Conservation (phyloP, 1,140 invertebrate genomes). For the Charaxes varanes region DNA sequence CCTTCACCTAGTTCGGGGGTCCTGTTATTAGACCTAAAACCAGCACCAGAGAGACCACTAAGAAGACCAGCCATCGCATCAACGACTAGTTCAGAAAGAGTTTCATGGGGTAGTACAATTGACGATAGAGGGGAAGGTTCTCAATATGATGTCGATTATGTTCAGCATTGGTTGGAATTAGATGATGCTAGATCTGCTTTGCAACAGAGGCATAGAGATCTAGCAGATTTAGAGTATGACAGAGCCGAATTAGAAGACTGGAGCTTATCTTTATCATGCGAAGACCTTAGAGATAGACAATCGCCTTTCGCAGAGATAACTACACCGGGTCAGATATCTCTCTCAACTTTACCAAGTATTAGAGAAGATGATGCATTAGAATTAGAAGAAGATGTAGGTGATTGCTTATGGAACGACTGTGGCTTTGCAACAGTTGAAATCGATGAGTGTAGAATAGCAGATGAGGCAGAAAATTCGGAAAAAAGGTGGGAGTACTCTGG, state of each 20-base stretch:
- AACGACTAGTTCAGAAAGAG: constrained; percentile 67
- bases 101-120: constrained; percentile 74
- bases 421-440: constrained; percentile 65
- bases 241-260: constrained; percentile 85
- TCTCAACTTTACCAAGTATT: constrained; percentile 80
- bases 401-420: constrained; percentile 82
- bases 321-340: constrained; percentile 75
- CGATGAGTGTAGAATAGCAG: constrained; percentile 59
- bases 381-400: constrained; percentile 82
- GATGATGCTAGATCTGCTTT: constrained; percentile 80
- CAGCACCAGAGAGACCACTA: constrained; percentile 60
- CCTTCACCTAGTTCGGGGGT: constrained; percentile 76
- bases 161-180: constrained; percentile 83
- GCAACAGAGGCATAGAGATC: constrained; percentile 79
- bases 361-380: constrained; percentile 82
- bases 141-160: constrained; percentile 82
- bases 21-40: constrained; percentile 73
- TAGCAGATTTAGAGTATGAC: constrained; percentile 83
- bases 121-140: constrained; percentile 76
- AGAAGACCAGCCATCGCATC: constrained; percentile 56
- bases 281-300: constrained; percentile 76
- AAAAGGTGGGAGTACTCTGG: constrained; percentile 72
- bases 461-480: constrained; percentile 53
- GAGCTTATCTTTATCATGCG: constrained; percentile 82
- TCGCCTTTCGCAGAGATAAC: constrained; percentile 66